Evolutionary conservation across 2,888 invertebrate species (phyloP).

Genomic region (Portevinia maculata): DNA sequence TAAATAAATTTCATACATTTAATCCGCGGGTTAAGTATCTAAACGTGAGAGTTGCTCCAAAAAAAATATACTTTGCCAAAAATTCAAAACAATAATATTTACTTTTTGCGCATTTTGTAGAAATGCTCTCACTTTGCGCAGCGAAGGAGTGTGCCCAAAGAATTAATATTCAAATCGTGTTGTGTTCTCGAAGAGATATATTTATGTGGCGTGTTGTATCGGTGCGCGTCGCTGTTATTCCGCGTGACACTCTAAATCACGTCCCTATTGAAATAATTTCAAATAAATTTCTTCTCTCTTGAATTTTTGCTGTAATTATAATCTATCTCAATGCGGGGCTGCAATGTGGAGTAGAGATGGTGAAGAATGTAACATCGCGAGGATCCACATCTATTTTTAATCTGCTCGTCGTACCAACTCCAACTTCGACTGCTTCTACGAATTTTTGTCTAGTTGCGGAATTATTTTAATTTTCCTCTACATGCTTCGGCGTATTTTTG

Average conservation of each 20-base stretch:
- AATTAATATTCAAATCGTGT: constrained; percentile 70
- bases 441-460: constrained; percentile 71
- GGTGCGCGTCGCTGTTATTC: constrained; percentile 16
- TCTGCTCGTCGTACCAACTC: no score
- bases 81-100: no score
- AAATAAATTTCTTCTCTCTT: constrained; percentile 40
- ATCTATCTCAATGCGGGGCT: constrained; percentile 36
- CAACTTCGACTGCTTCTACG: constrained; percentile 32
- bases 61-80: constrained; percentile 4
- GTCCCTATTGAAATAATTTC: constrained; percentile 36
- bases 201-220: constrained; percentile 38
- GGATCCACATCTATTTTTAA: constrained; percentile 24
- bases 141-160: constrained; percentile 43
- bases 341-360: neutral
- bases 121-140: constrained; percentile 26
- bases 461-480: constrained; percentile 65
- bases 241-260: constrained; percentile 38
- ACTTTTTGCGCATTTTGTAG: constrained; percentile 9
- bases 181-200: constrained; percentile 45
- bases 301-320: constrained; percentile 55
- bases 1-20: constrained; percentile 18
- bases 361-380: neutral
- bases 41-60: constrained; percentile 58
- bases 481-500: constrained; percentile 48
- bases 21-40: constrained; percentile 34